Percentiles rank a stretch among this genome's conserved stretches.
Evolutionary conservation across 2,113 vertebrate genomes (phyloP).

Genomic region (Rissa tridactyla): DNA sequence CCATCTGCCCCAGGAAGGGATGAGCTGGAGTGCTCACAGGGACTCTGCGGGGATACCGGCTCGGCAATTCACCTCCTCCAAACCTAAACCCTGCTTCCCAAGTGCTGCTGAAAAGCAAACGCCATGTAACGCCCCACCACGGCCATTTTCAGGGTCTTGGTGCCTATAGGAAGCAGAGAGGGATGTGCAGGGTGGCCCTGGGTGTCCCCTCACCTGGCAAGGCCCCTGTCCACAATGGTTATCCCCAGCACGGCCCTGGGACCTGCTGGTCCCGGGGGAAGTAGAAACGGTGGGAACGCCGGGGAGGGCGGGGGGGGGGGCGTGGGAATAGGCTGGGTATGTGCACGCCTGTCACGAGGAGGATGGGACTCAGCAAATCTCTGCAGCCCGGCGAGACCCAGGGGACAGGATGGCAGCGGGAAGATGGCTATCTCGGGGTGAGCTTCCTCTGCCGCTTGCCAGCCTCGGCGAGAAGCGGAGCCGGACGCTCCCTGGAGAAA

Average conservation of each 20-base stretch:
- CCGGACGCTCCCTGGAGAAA: neutral
- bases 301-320: neutral
- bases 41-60: accelerated
- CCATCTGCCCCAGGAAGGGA: neutral
- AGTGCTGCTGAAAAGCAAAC: accelerated
- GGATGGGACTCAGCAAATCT: neutral
- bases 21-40: accelerated
- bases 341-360: neutral
- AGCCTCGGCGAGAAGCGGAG: neutral
- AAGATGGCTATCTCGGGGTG: accelerated
- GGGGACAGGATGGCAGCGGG: neutral
- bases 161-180: accelerated
- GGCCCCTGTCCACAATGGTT: accelerated
- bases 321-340: neutral
- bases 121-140: accelerated
- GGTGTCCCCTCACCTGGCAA: accelerated
- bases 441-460: neutral
- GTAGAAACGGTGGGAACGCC: neutral
- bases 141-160: neutral
- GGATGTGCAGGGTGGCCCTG: neutral
- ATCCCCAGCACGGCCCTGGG: accelerated
- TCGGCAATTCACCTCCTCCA: accelerated
- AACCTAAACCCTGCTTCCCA: neutral
- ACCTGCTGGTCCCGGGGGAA: neutral
- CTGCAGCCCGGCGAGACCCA: accelerated